Conservation (phyloP, 2,888 invertebrate genomes). For the Euplagia quadripunctaria region DNA sequence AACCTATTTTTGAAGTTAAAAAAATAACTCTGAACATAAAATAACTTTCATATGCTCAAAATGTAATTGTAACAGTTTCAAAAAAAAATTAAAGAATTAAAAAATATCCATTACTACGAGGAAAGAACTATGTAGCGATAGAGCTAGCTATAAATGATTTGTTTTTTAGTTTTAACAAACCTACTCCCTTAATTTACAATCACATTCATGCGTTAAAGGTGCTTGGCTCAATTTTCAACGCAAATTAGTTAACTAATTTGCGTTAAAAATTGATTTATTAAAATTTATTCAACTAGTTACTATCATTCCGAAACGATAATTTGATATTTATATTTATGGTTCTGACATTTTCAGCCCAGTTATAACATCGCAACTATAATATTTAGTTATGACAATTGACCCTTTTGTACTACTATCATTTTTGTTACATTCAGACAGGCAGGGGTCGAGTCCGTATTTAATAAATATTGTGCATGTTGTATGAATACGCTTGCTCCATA, state of each 20-base stretch:
- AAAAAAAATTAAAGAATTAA: no score
- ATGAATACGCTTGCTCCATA: background rate
- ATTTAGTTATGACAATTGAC: background rate
- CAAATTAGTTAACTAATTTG: no score
- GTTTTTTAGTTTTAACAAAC: no score
- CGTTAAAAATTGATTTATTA: no score
- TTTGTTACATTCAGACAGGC: background rate
- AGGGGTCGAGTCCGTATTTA: background rate
- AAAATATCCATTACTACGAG: no score
- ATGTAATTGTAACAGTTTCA: no score
- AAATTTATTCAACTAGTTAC: background rate
- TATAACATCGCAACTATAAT: background rate
- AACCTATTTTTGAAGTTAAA: no score
- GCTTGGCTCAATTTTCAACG: no score
- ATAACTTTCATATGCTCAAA: no score
- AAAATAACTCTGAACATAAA: no score
- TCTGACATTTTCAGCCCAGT: background rate
- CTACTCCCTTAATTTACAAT: background rate
- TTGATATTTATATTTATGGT: background rate
- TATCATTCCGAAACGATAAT: background rate
- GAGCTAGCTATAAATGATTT: no score
- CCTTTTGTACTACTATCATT: background rate
- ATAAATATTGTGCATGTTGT: constrained; percentile 6
- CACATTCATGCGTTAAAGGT: background rate
- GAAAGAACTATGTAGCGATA: no score